These are phyloP conservation scores for Nymphicus hollandicus DNA, from an alignment of 2,113 vertebrate genomes.

Conservation along the genomic window DNA sequence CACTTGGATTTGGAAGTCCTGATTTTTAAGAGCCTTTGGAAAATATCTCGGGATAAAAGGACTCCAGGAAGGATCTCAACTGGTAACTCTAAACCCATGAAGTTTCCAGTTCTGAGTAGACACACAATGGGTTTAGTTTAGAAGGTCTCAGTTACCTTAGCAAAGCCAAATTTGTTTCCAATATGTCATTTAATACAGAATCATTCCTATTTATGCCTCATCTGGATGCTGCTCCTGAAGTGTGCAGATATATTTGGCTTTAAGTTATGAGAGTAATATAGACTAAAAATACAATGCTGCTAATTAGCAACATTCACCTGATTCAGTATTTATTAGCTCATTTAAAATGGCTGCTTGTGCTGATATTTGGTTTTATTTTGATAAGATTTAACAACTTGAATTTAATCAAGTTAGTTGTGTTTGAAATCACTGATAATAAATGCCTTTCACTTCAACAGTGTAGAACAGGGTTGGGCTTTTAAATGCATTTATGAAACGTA, in stretches of 20 bases:
- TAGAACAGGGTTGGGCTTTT: background rate
- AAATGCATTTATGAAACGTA: background rate
- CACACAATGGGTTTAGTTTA: background rate
- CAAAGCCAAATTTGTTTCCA: background rate
- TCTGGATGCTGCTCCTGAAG: background rate
- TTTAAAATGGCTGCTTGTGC: background rate
- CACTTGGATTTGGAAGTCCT: background rate
- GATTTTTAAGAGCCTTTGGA: background rate
- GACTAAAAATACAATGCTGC: background rate
- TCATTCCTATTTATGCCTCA: background rate
- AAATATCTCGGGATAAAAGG: background rate
- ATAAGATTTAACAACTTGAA: background rate
- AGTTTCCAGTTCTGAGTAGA: background rate
- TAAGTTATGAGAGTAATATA: background rate
- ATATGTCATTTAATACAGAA: background rate
- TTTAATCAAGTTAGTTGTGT: background rate
- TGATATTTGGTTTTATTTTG: background rate
- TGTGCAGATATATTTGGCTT: background rate
- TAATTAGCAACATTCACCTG: background rate
- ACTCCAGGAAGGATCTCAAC: background rate
- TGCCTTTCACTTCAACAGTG: background rate
- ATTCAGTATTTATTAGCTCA: background rate
- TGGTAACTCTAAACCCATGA: background rate
- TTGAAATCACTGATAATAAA: background rate
- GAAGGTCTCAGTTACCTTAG: background rate